phyloP scores from a whole-genome alignment of 2,888 invertebrate genomes.

The Cantharis lateralis region DNA sequence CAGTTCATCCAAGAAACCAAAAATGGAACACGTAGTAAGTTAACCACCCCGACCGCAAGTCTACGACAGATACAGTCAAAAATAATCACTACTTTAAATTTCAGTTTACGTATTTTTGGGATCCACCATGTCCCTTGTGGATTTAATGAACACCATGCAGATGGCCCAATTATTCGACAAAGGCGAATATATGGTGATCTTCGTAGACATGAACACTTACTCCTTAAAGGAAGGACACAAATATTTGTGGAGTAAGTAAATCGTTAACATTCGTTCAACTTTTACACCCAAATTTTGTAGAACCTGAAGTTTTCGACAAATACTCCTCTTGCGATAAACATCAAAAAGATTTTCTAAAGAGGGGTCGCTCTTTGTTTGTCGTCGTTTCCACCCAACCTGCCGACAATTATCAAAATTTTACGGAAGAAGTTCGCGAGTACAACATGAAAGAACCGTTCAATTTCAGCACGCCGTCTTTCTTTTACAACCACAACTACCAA shows the following conservation, averaged over 20 bases:
- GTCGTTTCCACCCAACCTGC: conserved; percentile 86
- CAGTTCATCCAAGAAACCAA: conserved; percentile 83
- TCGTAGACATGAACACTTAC: conserved; percentile 91
- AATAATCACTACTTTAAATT: no score
- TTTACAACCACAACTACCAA: conserved; percentile 44
- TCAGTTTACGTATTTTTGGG: conserved; percentile 92
- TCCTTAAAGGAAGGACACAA: conserved; percentile 73
- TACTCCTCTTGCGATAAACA: conserved; percentile 66
- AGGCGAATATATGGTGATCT: conserved; percentile 95
- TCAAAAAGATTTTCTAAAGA: conserved; percentile 66
- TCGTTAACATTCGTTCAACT: neutral
- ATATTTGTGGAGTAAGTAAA: conserved; percentile 77
- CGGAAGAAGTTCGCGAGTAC: conserved; percentile 76
- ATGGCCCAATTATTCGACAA: conserved; percentile 83
- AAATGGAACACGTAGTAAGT: conserved; percentile 81
- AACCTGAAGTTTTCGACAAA: conserved; percentile 62
- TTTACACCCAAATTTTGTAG: conserved; percentile 46
- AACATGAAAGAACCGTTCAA: conserved; percentile 81
- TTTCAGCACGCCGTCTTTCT: conserved; percentile 68
- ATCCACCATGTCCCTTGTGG: conserved; percentile 80
- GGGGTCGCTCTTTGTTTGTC: conserved; percentile 83
- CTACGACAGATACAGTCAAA: no score
- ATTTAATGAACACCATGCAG: conserved; percentile 92
- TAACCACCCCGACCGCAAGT: neutral
- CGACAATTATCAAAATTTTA: conserved; percentile 76